Base-by-base conservation (phyloP, 2,113 vertebrate genomes). In the Nematolebias whitei region DNA sequence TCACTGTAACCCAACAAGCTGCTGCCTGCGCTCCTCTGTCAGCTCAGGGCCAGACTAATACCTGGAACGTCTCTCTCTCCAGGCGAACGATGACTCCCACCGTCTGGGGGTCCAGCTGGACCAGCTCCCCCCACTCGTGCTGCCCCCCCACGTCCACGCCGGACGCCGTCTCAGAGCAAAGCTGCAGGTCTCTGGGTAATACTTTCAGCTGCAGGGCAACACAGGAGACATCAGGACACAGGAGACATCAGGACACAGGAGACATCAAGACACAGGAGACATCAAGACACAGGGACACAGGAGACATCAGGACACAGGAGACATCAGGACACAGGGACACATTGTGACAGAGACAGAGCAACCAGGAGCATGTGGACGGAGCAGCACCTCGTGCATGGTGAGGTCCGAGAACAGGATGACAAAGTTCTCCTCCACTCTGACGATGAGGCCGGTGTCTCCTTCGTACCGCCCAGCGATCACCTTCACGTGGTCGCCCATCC, bases 401-500 rank as follows among this genome's bases (percentile, higher is more conserved):
- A 98, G 95, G 83, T 98, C 97, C 0, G 97, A 98, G 82, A 98
- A 98, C 0, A 99, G 95, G 82, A 99, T 98, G 48, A 99, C 96
- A 0, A 99, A 99, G 83, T 96, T 99, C 69, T 99, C 97, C 74
- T 99, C 97, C 71, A 98, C 97, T 0, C 97, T 74, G 22, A 99
- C 97, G 3, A 98, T 97, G 23, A 98, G 93, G 0, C 96, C 96
- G 0, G 97, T 99, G 91, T 99, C 97, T 0, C 97, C 96, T 63
- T 99, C 96, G 0, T 95, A 99, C 0, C 96, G 92, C 0, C 97
- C 97, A 0, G 96, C 96, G 0, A 98, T 98, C 69, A 99, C 97
- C 73, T 99, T 99, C 53, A 99, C 96, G 1, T 99, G 97, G 85
- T 99, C 97, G 0, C 97, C 96, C 96, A 98, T 98, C 10, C 94